Evolutionary conservation across 2,888 invertebrate species (phyloP), one percentile per base, ranked within the genome.

Genomic region (Graphium colonna): DNA sequence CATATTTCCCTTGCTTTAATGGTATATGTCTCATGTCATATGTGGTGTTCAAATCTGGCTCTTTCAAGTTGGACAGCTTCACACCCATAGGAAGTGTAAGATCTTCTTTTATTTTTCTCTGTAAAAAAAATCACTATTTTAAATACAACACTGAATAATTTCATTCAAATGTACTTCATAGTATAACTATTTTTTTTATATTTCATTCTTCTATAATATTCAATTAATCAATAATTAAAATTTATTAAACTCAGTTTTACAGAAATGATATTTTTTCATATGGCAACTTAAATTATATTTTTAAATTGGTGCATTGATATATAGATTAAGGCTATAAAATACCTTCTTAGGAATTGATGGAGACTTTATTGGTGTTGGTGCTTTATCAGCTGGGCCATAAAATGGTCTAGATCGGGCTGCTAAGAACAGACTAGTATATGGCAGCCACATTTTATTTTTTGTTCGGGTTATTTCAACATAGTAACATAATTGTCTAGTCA

Each of bases 381-480:
- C 47, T 47, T 70, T 75, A 16, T 69, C 61, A 1, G 60, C 61
- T n/a, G 73, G 62, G 0, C 88, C 88, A 55, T 88, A 89, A 58
- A 82, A 89, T 0, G 88, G 88, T n/a, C 88, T 68, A 4, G 81
- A 82, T 1, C 88, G 63, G 46, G 76, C 83, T 15, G 88, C 85
- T 1, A 89, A 60, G 15, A 76, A 70, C 52, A 89, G 66, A 26
- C 79, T 69, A 8, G 88, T 87, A 58, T 86, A 88, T 0, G 88
- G 88, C 2, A 89, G 52, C 88, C 88, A 89, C 26, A 85, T 63
- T 39, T 62, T 67, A 17, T 81, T 67, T 33, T 78, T 82, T 0
- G 71, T 71, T 1, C 75, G 68, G 12, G 71, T 73, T 1, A 79
- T 79, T 55, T 89, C 80, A 17, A 87, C 85, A 60, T 77, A 82